These are phyloP conservation scores for Colinus virginianus DNA, from an alignment of 2,113 vertebrate species.

Conservation along the genomic window DNA sequence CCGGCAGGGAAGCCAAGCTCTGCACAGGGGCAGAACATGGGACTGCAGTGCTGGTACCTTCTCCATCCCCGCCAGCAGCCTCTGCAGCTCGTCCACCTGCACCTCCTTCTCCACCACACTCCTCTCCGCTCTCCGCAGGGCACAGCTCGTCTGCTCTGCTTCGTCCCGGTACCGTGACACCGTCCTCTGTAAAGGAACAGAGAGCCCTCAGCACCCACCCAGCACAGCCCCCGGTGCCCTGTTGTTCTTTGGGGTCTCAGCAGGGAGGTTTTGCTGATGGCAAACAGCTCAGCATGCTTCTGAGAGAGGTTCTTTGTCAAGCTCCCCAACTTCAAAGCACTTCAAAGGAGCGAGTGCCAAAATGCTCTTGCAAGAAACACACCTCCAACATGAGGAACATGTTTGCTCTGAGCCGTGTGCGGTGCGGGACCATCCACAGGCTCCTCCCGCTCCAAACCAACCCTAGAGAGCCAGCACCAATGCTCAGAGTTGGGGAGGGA, in stretches of 20 bases:
- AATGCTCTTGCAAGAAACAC: background rate
- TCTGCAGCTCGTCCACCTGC: slow-evolving; percentile 84
- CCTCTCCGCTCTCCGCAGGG: slow-evolving; percentile 76
- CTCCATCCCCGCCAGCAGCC: slow-evolving; percentile 87
- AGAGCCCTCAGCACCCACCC: background rate
- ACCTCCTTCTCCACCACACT: slow-evolving; percentile 75
- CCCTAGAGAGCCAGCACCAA: background rate
- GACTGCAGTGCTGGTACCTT: slow-evolving; percentile 45
- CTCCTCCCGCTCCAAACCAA: background rate
- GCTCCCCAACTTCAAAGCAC: background rate
- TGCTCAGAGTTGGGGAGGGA: background rate
- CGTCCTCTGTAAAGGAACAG: slow-evolving; percentile 73
- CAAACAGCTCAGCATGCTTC: background rate
- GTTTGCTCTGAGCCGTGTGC: background rate
- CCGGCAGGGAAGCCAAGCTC: background rate
- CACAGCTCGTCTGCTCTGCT: slow-evolving; percentile 74
- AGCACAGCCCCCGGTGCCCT: too few species aligned
- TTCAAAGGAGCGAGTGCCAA: background rate
- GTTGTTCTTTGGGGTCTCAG: background rate
- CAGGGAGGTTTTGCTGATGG: background rate
- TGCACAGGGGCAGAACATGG: background rate
- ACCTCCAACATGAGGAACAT: fast-evolving
- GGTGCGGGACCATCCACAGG: background rate
- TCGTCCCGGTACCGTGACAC: slow-evolving; percentile 80
- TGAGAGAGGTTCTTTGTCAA: background rate